Evolutionary conservation across 2,113 vertebrate genomes (phyloP), one percentile per base, ranked within the genome.

Genomic region (Pterocles orientalis): DNA sequence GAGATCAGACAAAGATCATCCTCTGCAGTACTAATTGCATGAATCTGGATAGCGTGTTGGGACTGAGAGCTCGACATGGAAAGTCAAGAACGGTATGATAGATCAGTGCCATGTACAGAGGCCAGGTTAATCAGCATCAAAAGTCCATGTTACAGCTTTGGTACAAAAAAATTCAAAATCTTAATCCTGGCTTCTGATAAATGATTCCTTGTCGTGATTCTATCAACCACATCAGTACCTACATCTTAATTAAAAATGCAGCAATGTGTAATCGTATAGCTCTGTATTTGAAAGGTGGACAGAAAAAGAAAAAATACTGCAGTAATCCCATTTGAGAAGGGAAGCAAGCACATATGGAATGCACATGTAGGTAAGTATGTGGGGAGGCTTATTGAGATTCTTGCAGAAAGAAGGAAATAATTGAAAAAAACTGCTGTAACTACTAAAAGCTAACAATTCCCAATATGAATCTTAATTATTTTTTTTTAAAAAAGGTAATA

Each of bases 291-390:
- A 77, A 77, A 77, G 69, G 33, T 24, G 34, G 78, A 39, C 7
- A 66, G 36, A 83, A 19, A 62, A 6, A 79, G n/a, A 69, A 92
- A 85, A 94, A 90, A 78, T 65, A 56, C 9, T 71, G 68, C 43
- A 71, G 47, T 66, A 86, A 88, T 91, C 31, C 28, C 61, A 29
- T 34, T 57, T 72, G 53, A 41, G 50, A 69, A 56, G 39, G 34
- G 64, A 56, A 76, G 53, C 57, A 90, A 87, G 75, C 71, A 94
- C 96, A 95, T 94, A 65, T 95, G 96, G 95, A 92, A 87, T 64
- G 86, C 96, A 96, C 66, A 85, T 97, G 96, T 86, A 78, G 51
- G 26, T 90, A 66, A 43, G 29, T 16, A 34, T 58, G 45, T 43
- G 36, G 14, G 39, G 41, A 96, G 41, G 18, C 47, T 79, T 79